Evolutionary conservation across 2,797 vertebrate genomes (phyloP).

Genomic region (Phrynocephalus forsythii): DNA sequence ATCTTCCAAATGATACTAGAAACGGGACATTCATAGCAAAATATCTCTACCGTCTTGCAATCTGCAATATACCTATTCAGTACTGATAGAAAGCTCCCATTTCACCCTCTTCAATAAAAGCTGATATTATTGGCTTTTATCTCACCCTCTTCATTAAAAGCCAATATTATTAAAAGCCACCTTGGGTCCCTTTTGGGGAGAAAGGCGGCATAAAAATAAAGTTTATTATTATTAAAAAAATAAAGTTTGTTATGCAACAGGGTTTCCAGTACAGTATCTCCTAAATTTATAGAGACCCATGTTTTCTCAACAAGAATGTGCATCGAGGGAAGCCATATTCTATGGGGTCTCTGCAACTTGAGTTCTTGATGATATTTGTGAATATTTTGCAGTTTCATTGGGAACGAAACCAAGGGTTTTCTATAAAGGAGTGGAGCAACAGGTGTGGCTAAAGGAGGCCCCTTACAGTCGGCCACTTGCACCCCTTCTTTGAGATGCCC

Average conservation of each 20-base stretch:
- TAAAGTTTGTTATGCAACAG: neutral
- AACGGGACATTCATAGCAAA: neutral
- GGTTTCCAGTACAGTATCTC: neutral
- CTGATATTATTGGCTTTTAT: neutral
- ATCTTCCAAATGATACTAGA: conserved; percentile 24
- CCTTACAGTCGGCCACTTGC: too few species aligned
- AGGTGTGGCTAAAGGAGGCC: too few species aligned
- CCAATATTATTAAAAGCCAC: neutral
- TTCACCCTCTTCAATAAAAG: neutral
- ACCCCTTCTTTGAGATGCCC: too few species aligned
- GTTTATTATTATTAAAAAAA: too few species aligned
- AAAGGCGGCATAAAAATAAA: too few species aligned
- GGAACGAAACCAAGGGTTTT: neutral
- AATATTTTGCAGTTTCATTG: neutral
- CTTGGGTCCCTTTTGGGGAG: too few species aligned
- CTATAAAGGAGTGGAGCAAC: too few species aligned
- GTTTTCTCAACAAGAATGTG: neutral
- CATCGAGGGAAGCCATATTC: neutral
- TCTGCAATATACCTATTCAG: neutral
- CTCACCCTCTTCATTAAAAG: neutral
- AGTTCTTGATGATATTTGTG: neutral
- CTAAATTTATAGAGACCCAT: neutral
- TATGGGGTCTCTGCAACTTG: neutral
- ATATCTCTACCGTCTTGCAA: neutral
- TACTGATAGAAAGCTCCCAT: neutral